phyloP scores from a whole-genome alignment of 2,888 invertebrate species.

The Agrochola macilenta region DNA sequence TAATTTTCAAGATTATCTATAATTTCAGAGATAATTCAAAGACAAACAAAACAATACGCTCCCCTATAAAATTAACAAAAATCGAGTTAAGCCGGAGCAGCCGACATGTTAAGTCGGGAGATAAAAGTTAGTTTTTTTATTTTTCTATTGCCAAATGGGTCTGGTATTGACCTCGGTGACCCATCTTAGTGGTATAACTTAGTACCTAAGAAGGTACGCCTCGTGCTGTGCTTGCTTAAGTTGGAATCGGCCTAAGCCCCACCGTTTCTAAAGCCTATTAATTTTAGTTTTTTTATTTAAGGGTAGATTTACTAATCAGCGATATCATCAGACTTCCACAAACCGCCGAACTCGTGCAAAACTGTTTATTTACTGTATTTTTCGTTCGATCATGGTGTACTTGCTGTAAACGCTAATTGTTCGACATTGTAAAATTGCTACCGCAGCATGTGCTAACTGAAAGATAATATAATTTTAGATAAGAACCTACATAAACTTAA shows the following conservation, averaged over 20 bases:
- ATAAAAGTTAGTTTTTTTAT: not conserved
- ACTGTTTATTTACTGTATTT: not conserved
- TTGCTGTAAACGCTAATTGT: not conserved
- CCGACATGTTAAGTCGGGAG: not conserved
- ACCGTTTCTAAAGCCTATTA: not conserved
- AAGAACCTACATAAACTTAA: not conserved
- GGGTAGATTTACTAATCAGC: not conserved
- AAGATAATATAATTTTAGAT: not conserved
- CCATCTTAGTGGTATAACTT: not conserved
- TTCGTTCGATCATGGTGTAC: constrained; percentile 3
- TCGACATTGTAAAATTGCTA: not conserved
- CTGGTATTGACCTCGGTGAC: not conserved
- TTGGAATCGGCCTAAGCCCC: not conserved
- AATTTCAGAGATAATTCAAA: not conserved
- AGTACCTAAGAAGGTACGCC: not conserved
- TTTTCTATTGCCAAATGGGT: not conserved
- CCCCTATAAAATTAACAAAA: not conserved
- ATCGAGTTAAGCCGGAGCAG: not conserved
- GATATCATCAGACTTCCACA: not conserved
- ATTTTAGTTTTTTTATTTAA: not conserved
- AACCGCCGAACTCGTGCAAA: not conserved
- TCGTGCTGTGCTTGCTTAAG: not conserved
- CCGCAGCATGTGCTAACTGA: not conserved
- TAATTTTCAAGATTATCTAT: not conserved
- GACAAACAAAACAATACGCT: no score